Evolutionary conservation across 1,140 invertebrate genomes (phyloP), one percentile per base, ranked within the genome.

Genomic region (Drosophila punjabiensis): DNA sequence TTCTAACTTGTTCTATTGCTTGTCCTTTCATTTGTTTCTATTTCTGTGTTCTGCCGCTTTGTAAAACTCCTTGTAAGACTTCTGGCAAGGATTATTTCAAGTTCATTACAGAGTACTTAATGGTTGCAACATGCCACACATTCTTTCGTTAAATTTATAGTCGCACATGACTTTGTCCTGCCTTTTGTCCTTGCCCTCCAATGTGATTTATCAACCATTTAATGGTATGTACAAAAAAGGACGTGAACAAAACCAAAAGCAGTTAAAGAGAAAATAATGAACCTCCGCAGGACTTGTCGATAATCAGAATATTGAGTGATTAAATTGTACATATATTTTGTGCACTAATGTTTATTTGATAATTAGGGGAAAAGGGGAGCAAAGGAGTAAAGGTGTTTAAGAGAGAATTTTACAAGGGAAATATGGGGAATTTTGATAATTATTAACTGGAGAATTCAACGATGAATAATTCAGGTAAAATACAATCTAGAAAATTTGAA

Each of bases 201-300:
- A 30, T 30, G 60, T 69, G 67, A 71, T 71, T 71, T 68, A 68
- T 71, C 68, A 68, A 68, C 64, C 64, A 47, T 71, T 71, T 24
- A 71, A 68, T 69, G 66, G 66, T 69, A 52, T 71, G 64, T 68
- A 66, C 56, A 56, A 66, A 32, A 47, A 43, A 35, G 39, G 20
- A 64, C 18, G 7, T 9, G 64, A 47, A 68, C 68, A 32, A 68
- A 18, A 11, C 32, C 39, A 3, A 28, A 14, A 14, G 20, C 64
- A 37, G 66, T 71, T 56, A 69, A 69, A 35, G 43, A 2, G 24
- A 16, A 56, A 68, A 68, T 56, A 56, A 71, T 68, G 32, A 71
- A 68, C 39, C 24, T 13, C 3, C 16, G 7, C 20, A 24, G 32
- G n/a, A 47, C 16, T 45, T 68, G 30, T 70, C 67, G 48, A 68